Conservation (phyloP, 2,797 vertebrate genomes). For the Hipposideros larvatus region DNA sequence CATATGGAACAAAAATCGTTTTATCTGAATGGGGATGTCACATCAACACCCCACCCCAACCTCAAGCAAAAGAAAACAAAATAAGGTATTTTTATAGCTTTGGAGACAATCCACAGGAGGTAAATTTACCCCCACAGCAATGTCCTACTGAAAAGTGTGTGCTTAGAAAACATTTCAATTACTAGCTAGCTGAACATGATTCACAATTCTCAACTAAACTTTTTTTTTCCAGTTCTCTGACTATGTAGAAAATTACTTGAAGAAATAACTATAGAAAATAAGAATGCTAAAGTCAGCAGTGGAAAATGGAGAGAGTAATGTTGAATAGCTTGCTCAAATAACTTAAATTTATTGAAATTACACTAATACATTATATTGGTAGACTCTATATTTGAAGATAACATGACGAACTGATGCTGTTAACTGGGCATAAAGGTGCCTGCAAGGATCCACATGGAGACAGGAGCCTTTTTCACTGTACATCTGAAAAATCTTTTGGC, state of each 20-base stretch:
- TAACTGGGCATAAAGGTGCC: background rate
- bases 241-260: slow-evolving; percentile 77
- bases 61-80: slow-evolving; percentile 80
- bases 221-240: slow-evolving; percentile 52
- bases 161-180: slow-evolving; percentile 75
- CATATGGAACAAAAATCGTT: slow-evolving; percentile 74
- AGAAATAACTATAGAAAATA: slow-evolving; percentile 70
- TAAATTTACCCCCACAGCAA: slow-evolving; percentile 51
- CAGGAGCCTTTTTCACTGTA: background rate
- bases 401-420: background rate
- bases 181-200: slow-evolving; percentile 59
- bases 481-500: slow-evolving; percentile 59
- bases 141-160: slow-evolving; percentile 50
- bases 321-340: slow-evolving; percentile 28
- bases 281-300: slow-evolving; percentile 52
- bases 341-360: slow-evolving; percentile 26
- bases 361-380: background rate
- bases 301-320: slow-evolving; percentile 43
- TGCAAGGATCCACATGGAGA: background rate
- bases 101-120: slow-evolving; percentile 69
- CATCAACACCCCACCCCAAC: background rate
- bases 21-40: slow-evolving; percentile 71
- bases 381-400: background rate
- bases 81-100: slow-evolving; percentile 72
- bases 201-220: slow-evolving; percentile 73